These are phyloP conservation scores for Prenolepis imparis DNA, from an alignment of 2,888 invertebrate species.

Conservation along the genomic window DNA sequence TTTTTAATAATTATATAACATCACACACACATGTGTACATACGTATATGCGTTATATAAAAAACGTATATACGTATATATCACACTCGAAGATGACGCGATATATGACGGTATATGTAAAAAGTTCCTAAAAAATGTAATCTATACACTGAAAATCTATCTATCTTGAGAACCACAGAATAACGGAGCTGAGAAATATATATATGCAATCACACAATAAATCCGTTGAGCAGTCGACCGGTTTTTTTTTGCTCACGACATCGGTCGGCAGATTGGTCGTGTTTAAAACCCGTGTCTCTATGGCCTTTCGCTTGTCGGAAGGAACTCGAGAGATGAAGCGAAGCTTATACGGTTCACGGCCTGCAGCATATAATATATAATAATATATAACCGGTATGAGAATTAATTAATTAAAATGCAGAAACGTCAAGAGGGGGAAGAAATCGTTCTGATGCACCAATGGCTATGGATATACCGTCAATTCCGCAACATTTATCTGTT, in stretches of 20 bases:
- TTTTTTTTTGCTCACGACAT: conserved; percentile 50
- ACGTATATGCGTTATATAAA: conserved; percentile 51
- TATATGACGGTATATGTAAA: conserved; percentile 55
- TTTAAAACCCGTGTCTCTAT: conserved; percentile 66
- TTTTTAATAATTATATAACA: conserved; percentile 50
- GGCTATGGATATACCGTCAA: conserved; percentile 80
- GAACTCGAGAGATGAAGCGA: conserved; percentile 83
- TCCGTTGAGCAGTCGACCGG: conserved; percentile 59
- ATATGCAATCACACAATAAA: conserved; percentile 53
- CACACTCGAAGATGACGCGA: conserved; percentile 47
- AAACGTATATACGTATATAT: conserved; percentile 50
- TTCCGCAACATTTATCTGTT: conserved; percentile 26
- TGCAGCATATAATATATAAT: conserved; percentile 83
- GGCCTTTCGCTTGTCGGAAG: conserved; percentile 81
- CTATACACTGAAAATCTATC: conserved; percentile 35
- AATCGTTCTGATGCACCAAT: conserved; percentile 84
- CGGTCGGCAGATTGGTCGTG: conserved; percentile 58
- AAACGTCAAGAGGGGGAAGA: conserved; percentile 23
- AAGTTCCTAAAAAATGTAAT: conserved; percentile 65
- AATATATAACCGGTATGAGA: conserved; percentile 77
- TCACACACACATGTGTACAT: conserved; percentile 11
- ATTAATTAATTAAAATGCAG: conserved; percentile 70
- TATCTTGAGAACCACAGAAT: conserved; percentile 83
- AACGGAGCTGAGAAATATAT: conserved; percentile 78
- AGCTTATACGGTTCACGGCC: conserved; percentile 85